Base-by-base conservation (phyloP, 2,113 vertebrate species). In the Oreotrochilus melanogaster region DNA sequence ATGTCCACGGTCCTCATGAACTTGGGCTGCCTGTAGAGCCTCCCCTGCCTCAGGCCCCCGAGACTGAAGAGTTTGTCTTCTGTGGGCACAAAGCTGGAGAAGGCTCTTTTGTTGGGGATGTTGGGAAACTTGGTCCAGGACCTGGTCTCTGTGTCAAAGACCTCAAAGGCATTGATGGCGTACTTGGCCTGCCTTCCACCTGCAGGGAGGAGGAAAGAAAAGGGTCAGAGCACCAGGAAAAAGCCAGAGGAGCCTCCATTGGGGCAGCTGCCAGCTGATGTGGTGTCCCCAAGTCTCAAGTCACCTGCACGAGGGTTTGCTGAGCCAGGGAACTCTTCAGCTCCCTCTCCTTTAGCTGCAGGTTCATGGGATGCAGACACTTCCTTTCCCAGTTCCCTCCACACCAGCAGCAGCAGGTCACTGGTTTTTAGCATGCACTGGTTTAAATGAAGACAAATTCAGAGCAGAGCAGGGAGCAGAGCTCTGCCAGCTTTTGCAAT, bases 131-230 rank as follows among this genome's bases (percentile, higher is more conserved):
- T 97, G 45, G 97, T 98, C 99, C 99, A 99, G 1, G 98, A 98
- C 13, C 99, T 98, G 2, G 97, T 98, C 79, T 99, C 99, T 0
- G 98, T 98, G 92, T 99, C 99, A 17, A 99, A 99, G 61, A 99
- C 98, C 95, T 99, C 99, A 3, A 99, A 99, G 86, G 98, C 98
- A 4, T 98, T 99, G 89, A 99, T 96, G 0, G 98, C 98, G 10
- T 99, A 98, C 86, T 99, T 99, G 95, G 98, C 99, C 89, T 99
- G 99, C 47, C 99, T 98, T 9, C 99, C 99, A 13, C 99, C 99
- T 99, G 92, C 21, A 47, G 45, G 82, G 53, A 53, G 21, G n/a
- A 5, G 45, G 75, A 3, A 28, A 43, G 74, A 13, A 19, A 27
- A 48, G 70, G 22, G 2, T 30, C 19, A 6, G 58, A 35, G 79